Percentiles rank a stretch among this genome's conserved stretches.
Evolutionary conservation across 2,888 invertebrate species (phyloP).

Genomic region (Parapristionchus giblindavisi): DNA sequence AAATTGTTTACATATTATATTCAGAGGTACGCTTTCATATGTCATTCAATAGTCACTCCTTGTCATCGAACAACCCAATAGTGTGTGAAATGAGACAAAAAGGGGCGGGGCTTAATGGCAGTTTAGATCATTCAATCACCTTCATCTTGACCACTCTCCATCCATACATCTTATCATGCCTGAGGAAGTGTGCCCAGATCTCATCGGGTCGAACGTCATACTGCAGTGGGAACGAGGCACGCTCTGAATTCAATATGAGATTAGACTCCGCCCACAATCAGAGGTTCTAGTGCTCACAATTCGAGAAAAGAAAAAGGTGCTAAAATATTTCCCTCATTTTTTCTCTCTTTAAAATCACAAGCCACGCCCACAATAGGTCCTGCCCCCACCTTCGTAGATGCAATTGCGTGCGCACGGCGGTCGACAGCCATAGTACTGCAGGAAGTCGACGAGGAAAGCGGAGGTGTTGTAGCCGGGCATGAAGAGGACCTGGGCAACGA

Average conservation of each 20-base stretch:
- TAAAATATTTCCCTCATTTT: conserved; percentile 13
- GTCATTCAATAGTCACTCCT: neutral
- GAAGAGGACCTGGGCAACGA: conserved; percentile 59
- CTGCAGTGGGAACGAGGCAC: conserved; percentile 75
- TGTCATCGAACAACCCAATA: neutral
- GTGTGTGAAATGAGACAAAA: neutral
- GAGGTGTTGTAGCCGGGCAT: conserved; percentile 78
- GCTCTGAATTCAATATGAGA: conserved; percentile 72
- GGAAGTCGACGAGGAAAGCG: conserved; percentile 81
- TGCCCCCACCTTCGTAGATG: conserved; percentile 76
- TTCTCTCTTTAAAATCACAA: neutral
- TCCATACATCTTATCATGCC: conserved; percentile 77
- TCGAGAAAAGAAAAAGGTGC: too few relatives aligned
- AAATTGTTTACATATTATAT: too few relatives aligned
- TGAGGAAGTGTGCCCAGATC: conserved; percentile 79
- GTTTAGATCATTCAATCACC: conserved; percentile 31
- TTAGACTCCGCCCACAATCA: neutral
- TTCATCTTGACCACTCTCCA: conserved; percentile 79
- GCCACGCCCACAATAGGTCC: neutral
- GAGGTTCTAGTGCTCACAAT: neutral
- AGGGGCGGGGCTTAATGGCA: neutral
- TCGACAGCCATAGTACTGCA: conserved; percentile 81
- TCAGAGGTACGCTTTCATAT: too few relatives aligned
- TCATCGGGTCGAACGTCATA: conserved; percentile 76
- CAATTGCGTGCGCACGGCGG: conserved; percentile 82